Evolutionary conservation across 2,113 vertebrate genomes (phyloP), one percentile per base, ranked within the genome.

Genomic region (Balaenoptera acutorostrata): DNA sequence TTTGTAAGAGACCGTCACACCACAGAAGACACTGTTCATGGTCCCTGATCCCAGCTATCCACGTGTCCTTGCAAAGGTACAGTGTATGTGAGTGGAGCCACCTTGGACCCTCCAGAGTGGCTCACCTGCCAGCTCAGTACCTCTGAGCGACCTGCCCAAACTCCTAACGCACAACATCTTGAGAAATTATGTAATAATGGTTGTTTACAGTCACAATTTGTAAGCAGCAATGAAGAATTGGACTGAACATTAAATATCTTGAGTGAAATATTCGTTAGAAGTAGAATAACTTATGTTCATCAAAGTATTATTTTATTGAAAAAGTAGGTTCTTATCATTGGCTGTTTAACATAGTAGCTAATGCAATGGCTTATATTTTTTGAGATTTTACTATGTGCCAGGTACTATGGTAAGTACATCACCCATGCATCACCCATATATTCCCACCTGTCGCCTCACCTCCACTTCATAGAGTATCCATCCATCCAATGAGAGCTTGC

Each of bases 291-390:
- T 87, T 72, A 69, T 44, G 21, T 57, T 93, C 36, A 78, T 57
- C 15, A 31, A 78, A 82, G 4, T 88, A 88, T 61, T 83, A 41
- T 88, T 92, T 96, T 92, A 90, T 39, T 89, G 68, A 63, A 93
- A 94, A 90, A 69, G 9, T 93, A 66, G 0, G 12, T 68, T 96
- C 78, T 77, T 84, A 49, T 52, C 21, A 52, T n/a, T 59, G 27
- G 36, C 49, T 23, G 6, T 46, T 88, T 71, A 88, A 61, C 39
- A n/a, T 27, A 66, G 14, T 81, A 95, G 59, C 33, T 93, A 78
- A 66, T 20, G 31, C n/a, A 18, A 92, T 46, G 39, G 33, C 13
- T 44, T 72, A 17, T 36, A 20, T 52, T 80, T 64, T 86, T 71
- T 74, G 55, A 92, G 71, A 85, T 92, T 85, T 94, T 85, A 68